phyloP scores from a whole-genome alignment of 1,140 invertebrate genomes.

The Drosophila fuyamai region DNA sequence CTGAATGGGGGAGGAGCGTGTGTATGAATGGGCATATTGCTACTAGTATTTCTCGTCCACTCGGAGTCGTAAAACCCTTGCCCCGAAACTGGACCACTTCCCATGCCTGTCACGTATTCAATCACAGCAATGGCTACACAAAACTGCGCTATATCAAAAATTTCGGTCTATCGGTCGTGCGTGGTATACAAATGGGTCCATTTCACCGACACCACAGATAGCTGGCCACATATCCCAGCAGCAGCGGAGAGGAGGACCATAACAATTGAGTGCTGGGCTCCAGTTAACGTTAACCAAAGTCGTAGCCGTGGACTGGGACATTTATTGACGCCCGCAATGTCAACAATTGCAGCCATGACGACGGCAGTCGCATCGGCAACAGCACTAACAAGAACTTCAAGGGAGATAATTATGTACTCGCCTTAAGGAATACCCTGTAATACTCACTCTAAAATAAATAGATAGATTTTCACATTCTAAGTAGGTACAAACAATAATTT shows the following conservation, averaged over 20 bases:
- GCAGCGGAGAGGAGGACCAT: conserved; percentile 15
- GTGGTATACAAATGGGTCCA: conserved; percentile 70
- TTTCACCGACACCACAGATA: conserved; percentile 44
- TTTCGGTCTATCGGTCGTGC: conserved; percentile 67
- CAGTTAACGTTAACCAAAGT: conserved; percentile 69
- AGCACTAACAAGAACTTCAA: conserved; percentile 36
- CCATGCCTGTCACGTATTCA: conserved; percentile 74
- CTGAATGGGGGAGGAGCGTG: conserved; percentile 4
- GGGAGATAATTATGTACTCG: background rate
- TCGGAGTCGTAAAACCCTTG: conserved; percentile 68
- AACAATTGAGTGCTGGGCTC: conserved; percentile 39
- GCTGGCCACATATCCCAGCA: background rate
- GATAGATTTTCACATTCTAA: background rate
- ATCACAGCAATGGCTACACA: conserved; percentile 81
- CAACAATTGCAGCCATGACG: conserved; percentile 80
- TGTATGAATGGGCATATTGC: conserved; percentile 24
- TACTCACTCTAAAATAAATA: background rate
- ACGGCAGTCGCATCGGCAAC: conserved; percentile 40
- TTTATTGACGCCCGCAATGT: conserved; percentile 79
- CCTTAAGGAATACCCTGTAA: conserved; percentile 4
- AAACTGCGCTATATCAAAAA: conserved; percentile 81
- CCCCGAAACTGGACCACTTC: conserved; percentile 31
- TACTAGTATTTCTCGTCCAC: conserved; percentile 20
- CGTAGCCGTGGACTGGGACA: conserved; percentile 29
- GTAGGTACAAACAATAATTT: background rate